These are phyloP conservation scores for Calephelis virginiensis DNA, from an alignment of 1,140 invertebrate genomes.

Conservation along the genomic window DNA sequence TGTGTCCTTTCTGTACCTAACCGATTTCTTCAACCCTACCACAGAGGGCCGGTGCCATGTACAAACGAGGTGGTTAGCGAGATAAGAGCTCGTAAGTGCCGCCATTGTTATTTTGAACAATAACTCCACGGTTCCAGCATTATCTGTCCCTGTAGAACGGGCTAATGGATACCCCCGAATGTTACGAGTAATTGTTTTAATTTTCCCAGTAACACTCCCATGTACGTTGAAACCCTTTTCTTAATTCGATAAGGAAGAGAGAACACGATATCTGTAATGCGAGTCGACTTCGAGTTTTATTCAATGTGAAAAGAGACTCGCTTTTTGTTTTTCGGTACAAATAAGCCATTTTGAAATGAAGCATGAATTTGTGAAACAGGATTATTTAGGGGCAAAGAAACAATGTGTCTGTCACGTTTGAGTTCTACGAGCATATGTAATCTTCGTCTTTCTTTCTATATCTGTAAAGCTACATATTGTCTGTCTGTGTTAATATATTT, in stretches of 20 bases:
- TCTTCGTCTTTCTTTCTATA: too few relatives aligned
- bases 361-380: too few relatives aligned
- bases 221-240: constrained; percentile 19
- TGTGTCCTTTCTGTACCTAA: constrained; percentile 8
- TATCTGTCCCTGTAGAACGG: constrained; percentile 48
- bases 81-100: constrained; percentile 63
- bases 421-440: too few relatives aligned
- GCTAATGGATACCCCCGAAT: constrained; percentile 53
- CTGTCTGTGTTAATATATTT: too few relatives aligned
- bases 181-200: constrained; percentile 57
- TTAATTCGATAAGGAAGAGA: constrained; percentile 11
- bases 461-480: too few relatives aligned
- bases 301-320: neutral
- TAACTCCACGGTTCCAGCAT: constrained; percentile 51
- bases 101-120: constrained; percentile 58
- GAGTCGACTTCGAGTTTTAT: constrained; percentile 7
- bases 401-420: too few relatives aligned
- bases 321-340: neutral
- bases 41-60: constrained; percentile 39
- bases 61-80: constrained; percentile 61
- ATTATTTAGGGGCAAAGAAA: constrained; percentile 21
- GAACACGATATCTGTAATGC: constrained; percentile 9
- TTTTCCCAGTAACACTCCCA: constrained; percentile 41
- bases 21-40: constrained; percentile 9
- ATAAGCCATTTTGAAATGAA: neutral